A percentile compares a stretch with the other conserved stretches of the same genome.
Conservation (phyloP, 2,797 vertebrate species). For the Prunella strophiata region DNA sequence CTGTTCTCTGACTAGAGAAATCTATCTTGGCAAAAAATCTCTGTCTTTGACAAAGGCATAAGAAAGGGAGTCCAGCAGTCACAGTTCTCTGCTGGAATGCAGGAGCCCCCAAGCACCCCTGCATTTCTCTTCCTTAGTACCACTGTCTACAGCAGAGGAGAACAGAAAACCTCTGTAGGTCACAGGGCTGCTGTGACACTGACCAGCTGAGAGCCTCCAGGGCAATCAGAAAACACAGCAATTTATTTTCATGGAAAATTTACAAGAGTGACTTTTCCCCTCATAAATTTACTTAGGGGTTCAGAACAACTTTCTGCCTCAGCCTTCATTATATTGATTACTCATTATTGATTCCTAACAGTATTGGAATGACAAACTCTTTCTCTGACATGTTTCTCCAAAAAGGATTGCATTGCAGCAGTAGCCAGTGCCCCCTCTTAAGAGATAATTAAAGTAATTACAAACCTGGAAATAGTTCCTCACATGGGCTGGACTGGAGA, state of each 20-base stretch:
- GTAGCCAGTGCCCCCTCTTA: neutral
- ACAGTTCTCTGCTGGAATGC: neutral
- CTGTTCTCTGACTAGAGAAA: conserved; percentile 4
- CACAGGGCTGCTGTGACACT: neutral
- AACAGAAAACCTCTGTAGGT: neutral
- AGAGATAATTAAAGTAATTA: neutral
- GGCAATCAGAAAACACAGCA: neutral
- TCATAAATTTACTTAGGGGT: neutral
- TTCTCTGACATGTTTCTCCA: neutral
- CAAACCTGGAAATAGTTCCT: neutral
- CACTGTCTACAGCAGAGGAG: neutral
- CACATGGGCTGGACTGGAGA: neutral
- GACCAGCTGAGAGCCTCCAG: neutral
- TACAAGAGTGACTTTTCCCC: neutral
- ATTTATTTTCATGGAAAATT: neutral
- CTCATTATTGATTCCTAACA: neutral
- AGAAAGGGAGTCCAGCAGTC: neutral
- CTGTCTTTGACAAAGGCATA: neutral
- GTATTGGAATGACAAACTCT: neutral
- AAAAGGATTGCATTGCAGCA: neutral
- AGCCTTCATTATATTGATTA: neutral
- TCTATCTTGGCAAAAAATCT: conserved; percentile 15
- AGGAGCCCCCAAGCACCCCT: neutral
- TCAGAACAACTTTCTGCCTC: neutral
- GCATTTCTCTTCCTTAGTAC: neutral